Conservation (phyloP, 2,113 vertebrate species). For the Rhinogobius similis region DNA sequence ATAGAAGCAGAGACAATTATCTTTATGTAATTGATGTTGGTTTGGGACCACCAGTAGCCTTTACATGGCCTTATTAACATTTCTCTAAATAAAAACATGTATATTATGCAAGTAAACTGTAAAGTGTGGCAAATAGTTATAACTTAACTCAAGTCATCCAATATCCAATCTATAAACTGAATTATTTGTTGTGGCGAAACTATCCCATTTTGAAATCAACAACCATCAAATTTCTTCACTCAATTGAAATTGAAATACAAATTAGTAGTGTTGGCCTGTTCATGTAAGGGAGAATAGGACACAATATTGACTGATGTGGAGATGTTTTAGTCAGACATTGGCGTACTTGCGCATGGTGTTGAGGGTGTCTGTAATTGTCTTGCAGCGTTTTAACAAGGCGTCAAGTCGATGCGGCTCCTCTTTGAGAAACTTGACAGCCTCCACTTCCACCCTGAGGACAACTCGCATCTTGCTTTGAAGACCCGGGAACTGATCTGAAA, state of each 20-base stretch:
- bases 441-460: conserved; percentile 95
- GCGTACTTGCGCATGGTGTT: conserved; percentile 76
- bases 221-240: background rate
- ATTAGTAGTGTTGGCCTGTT: background rate
- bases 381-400: conserved; percentile 93
- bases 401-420: conserved; percentile 96
- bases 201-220: no score
- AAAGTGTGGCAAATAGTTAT: background rate
- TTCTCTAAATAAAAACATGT: no score
- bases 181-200: background rate
- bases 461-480: conserved; percentile 99
- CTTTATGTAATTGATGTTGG: no score
- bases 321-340: conserved; percentile 8
- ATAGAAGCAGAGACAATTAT: background rate
- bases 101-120: no score
- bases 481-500: conserved; percentile 92
- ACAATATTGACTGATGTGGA: background rate
- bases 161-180: background rate
- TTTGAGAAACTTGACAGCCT: conserved; percentile 97
- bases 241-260: background rate
- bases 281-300: background rate
- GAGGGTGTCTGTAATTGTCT: conserved; percentile 86
- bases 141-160: background rate
- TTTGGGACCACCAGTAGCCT: no score
- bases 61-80: no score